Evolutionary conservation across 2,888 invertebrate species (phyloP), one percentile per base, ranked within the genome.

Genomic region (Diarsia rubi): DNA sequence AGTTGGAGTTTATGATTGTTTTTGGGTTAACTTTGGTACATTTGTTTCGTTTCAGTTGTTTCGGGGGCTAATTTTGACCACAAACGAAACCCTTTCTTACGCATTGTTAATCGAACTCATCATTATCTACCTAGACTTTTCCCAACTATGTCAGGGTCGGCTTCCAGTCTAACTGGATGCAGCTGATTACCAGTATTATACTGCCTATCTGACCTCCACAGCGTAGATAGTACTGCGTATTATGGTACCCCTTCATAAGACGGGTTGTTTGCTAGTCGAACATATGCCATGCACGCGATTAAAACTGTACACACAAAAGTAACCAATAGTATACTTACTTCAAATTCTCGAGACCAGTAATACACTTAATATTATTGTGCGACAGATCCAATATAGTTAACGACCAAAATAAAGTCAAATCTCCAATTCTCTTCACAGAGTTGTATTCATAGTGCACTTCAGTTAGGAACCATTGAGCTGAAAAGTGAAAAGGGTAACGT

Each of bases 401-500:
- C 9, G 97, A 97, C 97, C 97, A 97, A 90, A 97, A 97, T 31
- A 90, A 89, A 19, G 92, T 94, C 47, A 97, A 90, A 90, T 97
- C 97, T 63, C 93, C 93, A 79, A 97, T 97, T 70, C 88, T 88
- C 71, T 92, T 94, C 60, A 97, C 95, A 1, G 94, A 93, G 91
- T 98, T 98, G 88, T 95, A 94, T 65, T 97, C 97, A 79, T 97
- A 97, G 93, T 97, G 96, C 2, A 97, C 97, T 88, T 97, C 97
- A 14, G 97, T 97, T 78, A 98, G 92, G 88, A 97, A 97, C 96
- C 97, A 97, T 77, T 97, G 97, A 57, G 96, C 96, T 96, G 91
- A 54, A 92, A 94, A 83, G 75, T 82, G 45, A 75, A 86, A 83
- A 79, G 44, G 42, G 68, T 73, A 42, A 66, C 64, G 57, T 76